These are phyloP conservation scores for Microctenopoma lineatum DNA, from an alignment of 2,797 vertebrate genomes.

Conservation along the genomic window DNA sequence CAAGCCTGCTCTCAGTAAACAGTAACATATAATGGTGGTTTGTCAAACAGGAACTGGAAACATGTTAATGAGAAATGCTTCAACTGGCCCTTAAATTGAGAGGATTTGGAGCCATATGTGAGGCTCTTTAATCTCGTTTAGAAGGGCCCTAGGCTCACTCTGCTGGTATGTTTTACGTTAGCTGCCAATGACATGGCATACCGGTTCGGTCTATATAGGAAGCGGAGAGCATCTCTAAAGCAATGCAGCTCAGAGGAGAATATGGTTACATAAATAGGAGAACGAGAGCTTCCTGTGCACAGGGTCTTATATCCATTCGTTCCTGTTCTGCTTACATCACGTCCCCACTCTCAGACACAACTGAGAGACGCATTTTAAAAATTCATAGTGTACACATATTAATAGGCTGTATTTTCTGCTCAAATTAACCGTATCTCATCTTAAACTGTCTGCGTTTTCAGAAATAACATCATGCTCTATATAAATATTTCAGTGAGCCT, in stretches of 20 bases:
- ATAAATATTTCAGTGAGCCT: constrained; percentile 71
- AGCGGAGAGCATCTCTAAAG: constrained; percentile 9
- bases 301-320: constrained; percentile 17
- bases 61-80: constrained; percentile 72
- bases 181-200: constrained; percentile 27
- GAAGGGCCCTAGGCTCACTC: constrained; percentile 56
- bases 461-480: constrained; percentile 48
- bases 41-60: constrained; percentile 70
- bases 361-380: constrained; percentile 60
- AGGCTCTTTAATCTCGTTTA: constrained; percentile 75
- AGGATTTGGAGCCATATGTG: constrained; percentile 80
- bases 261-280: background rate
- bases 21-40: constrained; percentile 50
- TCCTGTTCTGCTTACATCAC: constrained; percentile 52
- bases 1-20: constrained; percentile 30
- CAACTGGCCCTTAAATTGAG: constrained; percentile 74
- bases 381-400: constrained; percentile 69
- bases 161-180: constrained; percentile 73
- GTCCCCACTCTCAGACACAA: constrained; percentile 45
- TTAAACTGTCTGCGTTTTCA: constrained; percentile 54
- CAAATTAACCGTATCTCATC: constrained; percentile 63
- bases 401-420: constrained; percentile 71
- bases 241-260: constrained; percentile 17
- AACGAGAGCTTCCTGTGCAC: background rate
- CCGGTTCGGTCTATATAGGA: constrained; percentile 9